Evolutionary conservation across 2,797 vertebrate genomes (phyloP).

Genomic region (Cyclopterus lumpus): DNA sequence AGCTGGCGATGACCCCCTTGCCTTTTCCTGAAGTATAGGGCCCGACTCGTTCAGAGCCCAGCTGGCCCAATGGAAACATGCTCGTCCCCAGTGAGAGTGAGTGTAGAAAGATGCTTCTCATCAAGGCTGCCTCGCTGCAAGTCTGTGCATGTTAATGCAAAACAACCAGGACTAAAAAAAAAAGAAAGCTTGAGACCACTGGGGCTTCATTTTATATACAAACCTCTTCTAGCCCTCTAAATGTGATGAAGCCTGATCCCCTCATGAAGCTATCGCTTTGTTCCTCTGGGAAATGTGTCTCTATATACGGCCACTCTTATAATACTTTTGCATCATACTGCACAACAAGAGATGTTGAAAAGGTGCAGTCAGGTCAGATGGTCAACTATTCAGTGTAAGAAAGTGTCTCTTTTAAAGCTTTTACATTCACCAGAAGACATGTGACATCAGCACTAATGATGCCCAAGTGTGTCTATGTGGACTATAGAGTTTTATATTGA

Average conservation of each 20-base stretch:
- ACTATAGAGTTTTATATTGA: slow-evolving; percentile 19
- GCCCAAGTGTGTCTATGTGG: not conserved
- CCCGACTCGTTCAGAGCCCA: slow-evolving; percentile 42
- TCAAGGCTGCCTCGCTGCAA: slow-evolving; percentile 60
- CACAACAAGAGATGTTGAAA: not conserved
- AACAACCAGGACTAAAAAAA: slow-evolving; percentile 59
- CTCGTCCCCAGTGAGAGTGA: slow-evolving; percentile 68
- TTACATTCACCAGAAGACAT: not conserved
- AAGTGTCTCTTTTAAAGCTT: not conserved
- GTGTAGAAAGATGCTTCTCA: slow-evolving; percentile 71
- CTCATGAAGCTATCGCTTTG: slow-evolving; percentile 17
- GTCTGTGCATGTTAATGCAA: slow-evolving; percentile 71
- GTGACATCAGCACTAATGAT: not conserved
- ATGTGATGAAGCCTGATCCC: slow-evolving; percentile 16
- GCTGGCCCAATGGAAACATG: slow-evolving; percentile 75
- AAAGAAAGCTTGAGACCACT: slow-evolving; percentile 36
- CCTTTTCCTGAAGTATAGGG: slow-evolving; percentile 64
- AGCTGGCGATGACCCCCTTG: not conserved
- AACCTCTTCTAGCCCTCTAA: slow-evolving; percentile 24
- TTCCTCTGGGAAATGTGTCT: slow-evolving; percentile 24
- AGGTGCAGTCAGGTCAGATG: slow-evolving; percentile 7
- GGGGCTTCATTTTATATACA: slow-evolving; percentile 60
- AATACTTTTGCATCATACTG: slow-evolving; percentile 27
- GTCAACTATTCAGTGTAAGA: not conserved
- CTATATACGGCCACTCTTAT: slow-evolving; percentile 29